phyloP scores from a whole-genome alignment of 1,140 invertebrate genomes.

The Drosophila grimshawi region DNA sequence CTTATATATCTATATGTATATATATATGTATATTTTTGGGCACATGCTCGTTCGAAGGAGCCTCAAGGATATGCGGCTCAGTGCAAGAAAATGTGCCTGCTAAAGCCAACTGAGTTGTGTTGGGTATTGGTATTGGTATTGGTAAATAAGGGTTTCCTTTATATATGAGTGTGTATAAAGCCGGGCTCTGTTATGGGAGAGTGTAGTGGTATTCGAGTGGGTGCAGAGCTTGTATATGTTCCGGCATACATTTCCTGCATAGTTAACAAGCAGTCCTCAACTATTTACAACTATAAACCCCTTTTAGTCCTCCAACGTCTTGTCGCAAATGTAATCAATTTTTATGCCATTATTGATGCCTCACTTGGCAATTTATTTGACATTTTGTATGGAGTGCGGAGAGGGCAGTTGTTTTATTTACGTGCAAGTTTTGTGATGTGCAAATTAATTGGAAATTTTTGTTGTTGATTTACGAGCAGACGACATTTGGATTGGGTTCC shows the following conservation, averaged over 20 bases:
- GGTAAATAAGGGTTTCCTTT: background rate
- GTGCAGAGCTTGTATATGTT: slow-evolving; percentile 3
- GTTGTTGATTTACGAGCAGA: slow-evolving; percentile 55
- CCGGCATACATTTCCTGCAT: slow-evolving; percentile 59
- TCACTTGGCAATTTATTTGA: slow-evolving; percentile 65
- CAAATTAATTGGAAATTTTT: slow-evolving; percentile 79
- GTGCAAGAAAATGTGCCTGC: slow-evolving; percentile 62
- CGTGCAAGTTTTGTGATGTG: slow-evolving; percentile 57
- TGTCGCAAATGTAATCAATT: slow-evolving; percentile 76
- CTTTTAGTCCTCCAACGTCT: slow-evolving; percentile 4
- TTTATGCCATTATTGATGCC: slow-evolving; percentile 81
- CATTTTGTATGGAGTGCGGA: slow-evolving; percentile 19
- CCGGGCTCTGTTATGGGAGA: slow-evolving; percentile 5
- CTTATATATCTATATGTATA: slow-evolving; percentile 9
- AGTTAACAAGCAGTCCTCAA: slow-evolving; percentile 52
- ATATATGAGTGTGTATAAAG: slow-evolving; percentile 4
- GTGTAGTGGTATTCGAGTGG: background rate
- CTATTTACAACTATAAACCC: slow-evolving; percentile 52
- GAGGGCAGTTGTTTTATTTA: slow-evolving; percentile 52
- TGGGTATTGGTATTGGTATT: background rate
- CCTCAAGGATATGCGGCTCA: slow-evolving; percentile 63
- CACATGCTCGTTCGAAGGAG: slow-evolving; percentile 22
- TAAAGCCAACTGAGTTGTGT: background rate
- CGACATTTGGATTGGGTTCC: slow-evolving; percentile 57
- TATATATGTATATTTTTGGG: slow-evolving; percentile 35